These are phyloP conservation scores for Galleria mellonella DNA, from an alignment of 1,140 invertebrate genomes.

Conservation along the genomic window DNA sequence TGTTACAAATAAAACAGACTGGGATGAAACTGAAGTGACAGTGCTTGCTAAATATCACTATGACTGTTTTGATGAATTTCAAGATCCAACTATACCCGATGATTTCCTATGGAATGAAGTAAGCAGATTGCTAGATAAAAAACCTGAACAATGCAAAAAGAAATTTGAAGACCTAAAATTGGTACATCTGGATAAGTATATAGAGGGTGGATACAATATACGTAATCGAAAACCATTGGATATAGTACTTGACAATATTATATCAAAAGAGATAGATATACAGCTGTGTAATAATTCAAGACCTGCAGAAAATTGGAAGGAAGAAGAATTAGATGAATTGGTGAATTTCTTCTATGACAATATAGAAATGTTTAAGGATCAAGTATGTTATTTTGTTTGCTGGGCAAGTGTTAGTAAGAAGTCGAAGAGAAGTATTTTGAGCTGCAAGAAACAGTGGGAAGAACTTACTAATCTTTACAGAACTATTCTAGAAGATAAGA, in stretches of 20 bases:
- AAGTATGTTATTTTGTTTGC: conserved; percentile 51
- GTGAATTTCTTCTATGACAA: conserved; percentile 59
- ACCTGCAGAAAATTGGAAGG: conserved; percentile 34
- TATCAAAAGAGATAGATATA: conserved; percentile 30
- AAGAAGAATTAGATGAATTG: conserved; percentile 42
- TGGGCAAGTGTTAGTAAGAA: conserved; percentile 40
- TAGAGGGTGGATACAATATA: conserved; percentile 37
- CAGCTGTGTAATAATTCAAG: neutral
- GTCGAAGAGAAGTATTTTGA: conserved; percentile 19
- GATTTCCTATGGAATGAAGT: conserved; percentile 60
- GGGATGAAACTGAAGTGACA: conserved; percentile 41
- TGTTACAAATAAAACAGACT: conserved; percentile 18
- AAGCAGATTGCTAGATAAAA: conserved; percentile 46
- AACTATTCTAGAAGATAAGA: conserved; percentile 52
- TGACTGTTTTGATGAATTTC: conserved; percentile 60
- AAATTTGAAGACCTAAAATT: conserved; percentile 42
- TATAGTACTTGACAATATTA: conserved; percentile 57
- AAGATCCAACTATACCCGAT: conserved; percentile 51
- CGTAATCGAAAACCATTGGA: conserved; percentile 29
- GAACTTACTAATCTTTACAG: conserved; percentile 42
- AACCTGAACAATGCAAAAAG: conserved; percentile 34
- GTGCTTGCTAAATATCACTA: conserved; percentile 56
- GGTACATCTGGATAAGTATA: conserved; percentile 37
- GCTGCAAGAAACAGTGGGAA: conserved; percentile 46
- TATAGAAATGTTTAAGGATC: conserved; percentile 53